Base-by-base conservation (phyloP, 2,888 invertebrate species). In the Parasteatoda lunata region DNA sequence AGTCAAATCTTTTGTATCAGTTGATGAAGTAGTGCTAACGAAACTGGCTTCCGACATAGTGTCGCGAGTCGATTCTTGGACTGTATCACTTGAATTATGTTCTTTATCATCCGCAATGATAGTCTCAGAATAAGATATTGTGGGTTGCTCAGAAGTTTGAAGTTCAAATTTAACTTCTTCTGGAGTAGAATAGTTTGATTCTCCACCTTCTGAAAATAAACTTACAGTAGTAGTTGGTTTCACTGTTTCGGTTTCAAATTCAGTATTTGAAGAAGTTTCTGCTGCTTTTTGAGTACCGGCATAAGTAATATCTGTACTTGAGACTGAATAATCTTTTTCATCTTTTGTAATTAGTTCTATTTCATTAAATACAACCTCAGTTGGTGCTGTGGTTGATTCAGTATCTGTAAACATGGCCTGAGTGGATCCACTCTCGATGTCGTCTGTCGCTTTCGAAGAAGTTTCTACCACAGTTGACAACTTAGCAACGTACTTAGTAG, bases 401-500 rank as follows among this genome's bases (percentile, higher is more conserved):
- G 6, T 68, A 7, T 7, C 59, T 59, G 59, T 13, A 59, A 3
- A 4, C 13, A 4, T 13, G 9, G 59, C 59, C n/a, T 30, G 30
- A 30, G 30, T 30, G 30, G 30, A 30, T 30, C 30, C 30, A 30
- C 30, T 30, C 30, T n/a, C 59, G 59, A 13, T 15, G 70, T 70
- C 59, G 73, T 54, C 13, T 9, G 8, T n/a, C 30, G n/a, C 9
- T 30, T n/a, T 49, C n/a, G 30, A 5, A 8, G 76, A 13, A 15
- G 47, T 47, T 48, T 65, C 47, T n/a, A 47, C 49, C 3, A 71
- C 52, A 8, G 72, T 77, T 3, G 47, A 65, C 49, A 80, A n/a
- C 47, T 51, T 68, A 52, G 65, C 3, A 4, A 70, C 51, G n/a
- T 77, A 76, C 8, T 52, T 70, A 3, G 85, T 85, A 3, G 85